Percentiles rank a stretch among this genome's conserved stretches.
phyloP scores from a whole-genome alignment of 1,140 invertebrate species.

The Helicoverpa zea region DNA sequence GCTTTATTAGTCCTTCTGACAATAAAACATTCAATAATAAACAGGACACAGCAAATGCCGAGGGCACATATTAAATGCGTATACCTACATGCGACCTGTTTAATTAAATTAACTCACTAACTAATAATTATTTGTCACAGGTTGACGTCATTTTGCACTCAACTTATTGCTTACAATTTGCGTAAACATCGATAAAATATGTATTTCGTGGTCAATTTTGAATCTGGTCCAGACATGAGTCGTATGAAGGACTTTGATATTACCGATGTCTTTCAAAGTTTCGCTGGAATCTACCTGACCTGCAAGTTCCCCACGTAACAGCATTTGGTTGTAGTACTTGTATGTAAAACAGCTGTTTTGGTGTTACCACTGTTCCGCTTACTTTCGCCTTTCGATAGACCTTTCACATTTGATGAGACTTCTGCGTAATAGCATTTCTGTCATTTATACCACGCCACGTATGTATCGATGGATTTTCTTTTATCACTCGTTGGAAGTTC shows the following conservation, averaged over 20 bases:
- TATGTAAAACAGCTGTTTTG: conserved; percentile 13
- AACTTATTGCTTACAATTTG: neutral
- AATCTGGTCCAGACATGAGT: too few species aligned
- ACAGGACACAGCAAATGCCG: too few species aligned
- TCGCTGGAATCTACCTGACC: neutral
- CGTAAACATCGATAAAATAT: neutral
- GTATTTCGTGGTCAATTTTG: too few species aligned
- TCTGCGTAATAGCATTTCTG: neutral
- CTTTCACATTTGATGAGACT: conserved; percentile 15
- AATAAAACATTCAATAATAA: too few species aligned
- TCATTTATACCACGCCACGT: neutral
- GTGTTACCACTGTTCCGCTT: conserved; percentile 2
- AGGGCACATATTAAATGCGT: neutral
- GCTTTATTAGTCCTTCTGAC: too few species aligned
- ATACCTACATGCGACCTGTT: too few species aligned
- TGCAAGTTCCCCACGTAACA: neutral
- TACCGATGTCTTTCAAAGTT: neutral
- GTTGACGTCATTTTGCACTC: conserved; percentile 21
- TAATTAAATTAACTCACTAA: conserved; percentile 8
- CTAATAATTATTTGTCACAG: neutral
- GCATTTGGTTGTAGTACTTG: neutral
- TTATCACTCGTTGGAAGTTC: neutral
- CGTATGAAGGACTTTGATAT: too few species aligned
- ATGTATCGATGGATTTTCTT: neutral
- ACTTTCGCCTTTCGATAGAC: conserved; percentile 24